Evolutionary conservation across 2,888 invertebrate genomes (phyloP), one percentile per base, ranked within the genome.

Genomic region (Zaprionus bogoriensis): DNA sequence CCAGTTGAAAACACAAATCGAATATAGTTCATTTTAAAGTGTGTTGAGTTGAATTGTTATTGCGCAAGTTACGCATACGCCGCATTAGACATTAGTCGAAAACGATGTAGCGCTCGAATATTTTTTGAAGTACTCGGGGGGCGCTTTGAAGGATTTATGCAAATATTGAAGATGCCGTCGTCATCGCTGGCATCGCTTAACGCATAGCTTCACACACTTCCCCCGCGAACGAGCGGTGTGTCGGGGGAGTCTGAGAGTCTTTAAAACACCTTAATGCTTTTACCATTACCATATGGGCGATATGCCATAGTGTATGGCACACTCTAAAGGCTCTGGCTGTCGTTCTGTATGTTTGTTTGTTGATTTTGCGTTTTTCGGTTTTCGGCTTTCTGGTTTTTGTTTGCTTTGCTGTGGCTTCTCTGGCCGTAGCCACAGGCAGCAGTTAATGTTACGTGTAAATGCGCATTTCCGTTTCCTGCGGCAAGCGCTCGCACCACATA

Each of bases 381-480:
- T 80, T 73, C 54, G 78, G 77, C 50, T 74, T 72, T 72, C 72
- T 62, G 75, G 47, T 53, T 81, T 77, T 77, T 84, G 85, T 77
- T 84, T 77, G 82, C 68, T 47, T 57, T 68, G 50, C 59, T 59
- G 63, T 65, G 72, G 67, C 62, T 45, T 58, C 62, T 48, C 20
- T 62, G 59, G 53, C 55, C 61, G 32, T 36, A 77, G 51, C 50
- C 65, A 52, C 69, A 69, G 70, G 79, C 71, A 66, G 81, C 87
- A 75, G 78, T 82, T 86, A 86, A 82, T 82, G 81, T 86, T 82
- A 84, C 81, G 87, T 82, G 85, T 82, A 82, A 86, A 82, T 86
- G 87, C 81, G 87, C 87, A 86, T 82, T 82, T 86, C 87, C 87
- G 82, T 69, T 86, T 82, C 81, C 84, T 74, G 81, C 47, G 63